Base-by-base conservation (phyloP, 2,797 vertebrate species). In the Sebastes trivittatus region DNA sequence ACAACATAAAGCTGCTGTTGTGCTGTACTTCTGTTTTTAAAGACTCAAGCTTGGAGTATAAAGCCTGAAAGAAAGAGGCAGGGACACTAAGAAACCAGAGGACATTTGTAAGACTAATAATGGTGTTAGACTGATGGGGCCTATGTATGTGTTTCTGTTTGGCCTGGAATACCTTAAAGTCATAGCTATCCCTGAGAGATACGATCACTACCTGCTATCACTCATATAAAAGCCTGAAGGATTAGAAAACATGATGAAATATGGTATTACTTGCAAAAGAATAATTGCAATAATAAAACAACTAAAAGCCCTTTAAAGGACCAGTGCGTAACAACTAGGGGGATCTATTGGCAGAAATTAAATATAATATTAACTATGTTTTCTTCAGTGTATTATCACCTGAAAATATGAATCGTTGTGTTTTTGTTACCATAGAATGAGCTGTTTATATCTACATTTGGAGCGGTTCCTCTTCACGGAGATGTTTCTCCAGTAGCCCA, bases 31-130 rank as follows among this genome's bases (percentile, higher is more conserved):
- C 72, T 76, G 34, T 34, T 93, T 88, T 74, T 23, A 18, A 89
- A 60, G 66, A 30, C 22, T 87, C 82, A 63, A 86, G 54, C 78
- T 91, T 77, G 1, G 75, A 83, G 67, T 89, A 83, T 58, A 91
- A 72, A 34, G 30, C 66, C 16, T 86, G n/a, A 61, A 80, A 63
- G 22, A 36, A 63, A 52, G 62, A 58, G 18, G 60, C 59, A 66
- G 25, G 6, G 16, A 6, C 36, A 69, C 20, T 25, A 25, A 60
- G 62, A 66, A 55, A 23, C 32, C 77, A 70, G 36, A 62, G 58
- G 9, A 55, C 29, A 60, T 75, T 65, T 66, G 54, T n/a, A 74
- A 23, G 29, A 49, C 59, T 60, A 62, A 55, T 79, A 30, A 69
- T 49, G 22, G 20, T 49, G 4, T 71, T 32, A 16, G 38, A 73